These are phyloP conservation scores for Tenthredo notha DNA, from an alignment of 2,888 invertebrate species.

Conservation along the genomic window DNA sequence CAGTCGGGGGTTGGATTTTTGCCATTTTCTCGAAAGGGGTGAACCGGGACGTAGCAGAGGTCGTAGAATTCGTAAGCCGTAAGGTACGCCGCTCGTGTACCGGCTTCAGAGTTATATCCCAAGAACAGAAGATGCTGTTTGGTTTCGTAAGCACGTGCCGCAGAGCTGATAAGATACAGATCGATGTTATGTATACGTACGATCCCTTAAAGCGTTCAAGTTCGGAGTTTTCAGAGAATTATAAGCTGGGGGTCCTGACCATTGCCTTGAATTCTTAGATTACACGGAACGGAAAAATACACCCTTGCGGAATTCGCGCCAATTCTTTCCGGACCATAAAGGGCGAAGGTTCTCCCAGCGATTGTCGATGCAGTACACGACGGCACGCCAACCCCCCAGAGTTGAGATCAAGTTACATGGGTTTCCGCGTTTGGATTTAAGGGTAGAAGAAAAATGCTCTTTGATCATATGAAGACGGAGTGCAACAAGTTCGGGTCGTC, in stretches of 20 bases:
- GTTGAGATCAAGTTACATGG: background rate
- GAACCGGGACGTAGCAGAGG: slow-evolving; percentile 12
- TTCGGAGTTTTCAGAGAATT: background rate
- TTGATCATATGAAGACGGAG: background rate
- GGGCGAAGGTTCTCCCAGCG: background rate
- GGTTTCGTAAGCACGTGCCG: slow-evolving; percentile 41
- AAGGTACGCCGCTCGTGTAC: background rate
- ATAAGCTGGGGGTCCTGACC: background rate
- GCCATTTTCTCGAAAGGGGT: background rate
- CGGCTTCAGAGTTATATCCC: slow-evolving; percentile 3
- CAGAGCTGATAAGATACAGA: background rate
- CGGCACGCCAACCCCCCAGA: background rate
- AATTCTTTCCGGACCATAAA: background rate
- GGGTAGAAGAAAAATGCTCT: background rate
- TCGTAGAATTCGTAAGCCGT: slow-evolving; percentile 37
- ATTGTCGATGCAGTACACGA: background rate
- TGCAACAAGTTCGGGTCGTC: background rate
- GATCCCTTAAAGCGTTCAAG: background rate
- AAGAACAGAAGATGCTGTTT: slow-evolving; percentile 43
- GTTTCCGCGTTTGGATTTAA: background rate
- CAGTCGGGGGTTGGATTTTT: background rate
- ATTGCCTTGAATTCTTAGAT: background rate
- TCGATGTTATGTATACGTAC: background rate
- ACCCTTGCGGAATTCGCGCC: background rate
- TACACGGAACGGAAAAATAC: background rate